phyloP scores from a whole-genome alignment of 2,888 invertebrate genomes.

The Creontiades dilutus region DNA sequence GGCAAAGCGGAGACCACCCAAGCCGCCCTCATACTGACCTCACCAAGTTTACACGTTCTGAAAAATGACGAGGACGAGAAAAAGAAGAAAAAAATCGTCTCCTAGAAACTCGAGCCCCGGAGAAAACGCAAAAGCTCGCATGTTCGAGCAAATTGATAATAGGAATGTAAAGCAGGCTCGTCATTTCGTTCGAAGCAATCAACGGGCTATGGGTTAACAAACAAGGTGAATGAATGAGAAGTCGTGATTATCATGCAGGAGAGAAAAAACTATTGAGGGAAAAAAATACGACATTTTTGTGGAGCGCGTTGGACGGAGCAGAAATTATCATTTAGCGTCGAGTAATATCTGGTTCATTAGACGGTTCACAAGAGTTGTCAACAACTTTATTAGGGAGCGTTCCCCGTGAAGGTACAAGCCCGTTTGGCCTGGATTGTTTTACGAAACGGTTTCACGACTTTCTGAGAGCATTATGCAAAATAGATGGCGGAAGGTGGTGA shows the following conservation, averaged over 20 bases:
- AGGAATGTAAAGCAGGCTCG: constrained; percentile 1
- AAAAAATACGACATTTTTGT: constrained; percentile 15
- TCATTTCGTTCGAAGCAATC: neutral
- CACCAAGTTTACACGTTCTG: constrained; percentile 14
- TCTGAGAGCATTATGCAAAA: neutral
- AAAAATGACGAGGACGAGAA: neutral
- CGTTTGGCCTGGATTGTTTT: neutral
- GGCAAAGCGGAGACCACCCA: constrained; percentile 47
- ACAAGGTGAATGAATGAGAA: constrained; percentile 26
- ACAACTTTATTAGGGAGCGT: constrained; percentile 32
- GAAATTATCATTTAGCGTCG: constrained; percentile 23
- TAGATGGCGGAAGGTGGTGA: neutral
- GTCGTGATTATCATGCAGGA: neutral
- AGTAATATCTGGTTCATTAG: constrained; percentile 18
- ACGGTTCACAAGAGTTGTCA: constrained; percentile 1
- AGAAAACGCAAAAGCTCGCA: neutral
- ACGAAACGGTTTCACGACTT: neutral
- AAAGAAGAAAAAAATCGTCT: neutral
- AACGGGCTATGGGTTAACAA: neutral
- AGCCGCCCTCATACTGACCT: constrained; percentile 1
- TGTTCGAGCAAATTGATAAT: constrained; percentile 15
- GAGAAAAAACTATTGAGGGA: neutral
- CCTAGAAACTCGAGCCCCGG: neutral
- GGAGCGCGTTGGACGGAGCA: neutral
- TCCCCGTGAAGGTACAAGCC: neutral